Base-by-base conservation (phyloP, 2,888 invertebrate species). In the Carcina quercana region DNA sequence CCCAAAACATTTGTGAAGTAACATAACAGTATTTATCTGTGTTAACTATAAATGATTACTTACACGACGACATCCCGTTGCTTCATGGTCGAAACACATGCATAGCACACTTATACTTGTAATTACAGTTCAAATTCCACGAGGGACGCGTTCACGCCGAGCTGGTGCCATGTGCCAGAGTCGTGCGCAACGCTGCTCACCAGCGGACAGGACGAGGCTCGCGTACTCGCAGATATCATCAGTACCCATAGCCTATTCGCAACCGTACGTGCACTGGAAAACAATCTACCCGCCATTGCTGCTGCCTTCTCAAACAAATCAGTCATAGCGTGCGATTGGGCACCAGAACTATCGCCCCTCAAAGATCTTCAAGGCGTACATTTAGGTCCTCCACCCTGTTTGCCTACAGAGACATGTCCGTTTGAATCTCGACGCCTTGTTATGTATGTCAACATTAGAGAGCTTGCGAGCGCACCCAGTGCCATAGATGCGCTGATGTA, bases 61-160 rank as follows among this genome's bases (percentile, higher is more conserved):
- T n/a, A n/a, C n/a, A n/a, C n/a, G n/a, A n/a, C n/a, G n/a, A n/a
- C n/a, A n/a, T n/a, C n/a, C n/a, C n/a, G n/a, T n/a, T n/a, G n/a
- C n/a, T n/a, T n/a, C n/a, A n/a, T n/a, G n/a, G n/a, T n/a, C n/a
- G n/a, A n/a, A n/a, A n/a, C n/a, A n/a, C n/a, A n/a, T n/a, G n/a
- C n/a, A n/a, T n/a, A n/a, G n/a, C n/a, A n/a, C n/a, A n/a, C n/a
- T n/a, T n/a, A n/a, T n/a, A n/a, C n/a, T n/a, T n/a, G n/a, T n/a
- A n/a, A n/a, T n/a, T n/a, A n/a, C n/a, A n/a, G n/a, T n/a, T n/a
- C 39, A 7, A 40, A 50, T 25, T 38, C 38, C 28, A 64, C 82
- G 6, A 88, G 89, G 34, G n/a, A 21, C 2, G 78, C 87, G 47
- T 89, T 84, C 59, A 73, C 79, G n/a, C 90, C 91, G 0, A 51